These are phyloP conservation scores for Scophthalmus maximus DNA, from an alignment of 2,113 vertebrate genomes.

Conservation along the genomic window DNA sequence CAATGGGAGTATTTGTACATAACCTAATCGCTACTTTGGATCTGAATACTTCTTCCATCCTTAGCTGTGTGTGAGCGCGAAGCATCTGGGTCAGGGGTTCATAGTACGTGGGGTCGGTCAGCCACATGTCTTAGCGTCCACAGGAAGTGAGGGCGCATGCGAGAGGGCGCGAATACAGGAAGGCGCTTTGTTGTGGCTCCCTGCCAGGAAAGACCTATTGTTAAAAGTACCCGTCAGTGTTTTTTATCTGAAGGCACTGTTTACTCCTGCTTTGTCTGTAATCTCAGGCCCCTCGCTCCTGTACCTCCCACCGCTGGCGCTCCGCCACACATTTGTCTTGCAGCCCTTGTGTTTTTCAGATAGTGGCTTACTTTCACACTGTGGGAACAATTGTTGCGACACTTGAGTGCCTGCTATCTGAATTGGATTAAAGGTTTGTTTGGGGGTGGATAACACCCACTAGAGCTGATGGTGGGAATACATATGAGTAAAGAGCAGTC, in stretches of 20 bases:
- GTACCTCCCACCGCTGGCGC: conserved; percentile 64
- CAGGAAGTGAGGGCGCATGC: conserved; percentile 83
- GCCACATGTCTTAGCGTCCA: conserved; percentile 77
- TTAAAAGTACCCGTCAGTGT: conserved; percentile 72
- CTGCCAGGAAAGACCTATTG: conserved; percentile 82
- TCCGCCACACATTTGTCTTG: conserved; percentile 75
- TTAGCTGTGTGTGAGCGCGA: conserved; percentile 31
- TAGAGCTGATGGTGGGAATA: conserved; percentile 67
- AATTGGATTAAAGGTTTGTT: conserved; percentile 74
- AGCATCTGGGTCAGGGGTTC: conserved; percentile 53
- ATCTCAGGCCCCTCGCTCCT: conserved; percentile 63
- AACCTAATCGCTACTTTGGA: background rate
- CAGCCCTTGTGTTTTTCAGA: conserved; percentile 72
- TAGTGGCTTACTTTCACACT: conserved; percentile 74
- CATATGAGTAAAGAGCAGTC: conserved; percentile 31
- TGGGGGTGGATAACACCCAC: conserved; percentile 60
- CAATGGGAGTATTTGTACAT: background rate
- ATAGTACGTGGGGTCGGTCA: conserved; percentile 10
- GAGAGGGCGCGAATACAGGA: conserved; percentile 77
- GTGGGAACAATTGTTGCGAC: conserved; percentile 77
- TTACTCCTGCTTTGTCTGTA: conserved; percentile 77
- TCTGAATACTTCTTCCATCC: background rate
- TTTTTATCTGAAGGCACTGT: conserved; percentile 73
- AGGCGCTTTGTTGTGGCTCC: conserved; percentile 80
- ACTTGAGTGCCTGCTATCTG: conserved; percentile 73